Conservation (phyloP, 1,140 invertebrate species). For the Muscidifurax raptorellus region DNA sequence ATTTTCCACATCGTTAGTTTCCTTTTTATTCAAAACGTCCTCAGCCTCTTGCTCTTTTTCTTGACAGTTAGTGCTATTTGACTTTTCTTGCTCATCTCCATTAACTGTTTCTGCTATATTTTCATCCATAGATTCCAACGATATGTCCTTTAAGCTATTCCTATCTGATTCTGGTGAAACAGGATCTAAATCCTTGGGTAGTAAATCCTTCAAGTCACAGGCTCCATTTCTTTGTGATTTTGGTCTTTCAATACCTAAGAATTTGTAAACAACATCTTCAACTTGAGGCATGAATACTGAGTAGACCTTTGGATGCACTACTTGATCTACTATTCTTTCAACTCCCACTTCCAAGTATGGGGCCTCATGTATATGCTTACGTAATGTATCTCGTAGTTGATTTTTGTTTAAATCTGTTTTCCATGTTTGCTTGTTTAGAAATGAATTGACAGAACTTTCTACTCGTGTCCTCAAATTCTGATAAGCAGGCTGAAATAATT, state of each 20-base stretch:
- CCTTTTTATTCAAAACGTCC: constrained; percentile 57
- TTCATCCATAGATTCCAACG: constrained; percentile 55
- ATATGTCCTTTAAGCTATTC: constrained; percentile 71
- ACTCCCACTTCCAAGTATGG: constrained; percentile 82
- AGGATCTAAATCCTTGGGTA: constrained; percentile 86
- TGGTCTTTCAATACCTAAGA: constrained; percentile 86
- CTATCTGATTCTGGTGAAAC: constrained; percentile 86
- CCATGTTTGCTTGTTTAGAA: constrained; percentile 89
- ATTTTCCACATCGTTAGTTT: constrained; percentile 33
- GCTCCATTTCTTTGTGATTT: constrained; percentile 70
- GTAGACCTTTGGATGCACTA: constrained; percentile 94
- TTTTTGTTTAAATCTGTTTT: constrained; percentile 93
- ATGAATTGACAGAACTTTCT: constrained; percentile 89
- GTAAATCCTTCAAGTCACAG: constrained; percentile 77
- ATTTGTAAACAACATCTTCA: constrained; percentile 92
- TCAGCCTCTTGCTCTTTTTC: constrained; percentile 71
- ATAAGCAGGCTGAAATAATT: constrained; percentile 86
- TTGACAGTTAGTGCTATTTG: constrained; percentile 28
- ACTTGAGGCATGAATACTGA: constrained; percentile 92
- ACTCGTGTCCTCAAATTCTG: constrained; percentile 94
- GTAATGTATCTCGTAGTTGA: constrained; percentile 90
- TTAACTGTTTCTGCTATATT: constrained; percentile 49
- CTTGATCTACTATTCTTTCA: constrained; percentile 95
- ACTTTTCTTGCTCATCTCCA: constrained; percentile 45
- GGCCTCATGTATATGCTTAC: constrained; percentile 89